A percentile compares a stretch with the other conserved stretches of the same genome.
phyloP scores from a whole-genome alignment of 2,113 vertebrate species.

The Pristiophorus japonicus region DNA sequence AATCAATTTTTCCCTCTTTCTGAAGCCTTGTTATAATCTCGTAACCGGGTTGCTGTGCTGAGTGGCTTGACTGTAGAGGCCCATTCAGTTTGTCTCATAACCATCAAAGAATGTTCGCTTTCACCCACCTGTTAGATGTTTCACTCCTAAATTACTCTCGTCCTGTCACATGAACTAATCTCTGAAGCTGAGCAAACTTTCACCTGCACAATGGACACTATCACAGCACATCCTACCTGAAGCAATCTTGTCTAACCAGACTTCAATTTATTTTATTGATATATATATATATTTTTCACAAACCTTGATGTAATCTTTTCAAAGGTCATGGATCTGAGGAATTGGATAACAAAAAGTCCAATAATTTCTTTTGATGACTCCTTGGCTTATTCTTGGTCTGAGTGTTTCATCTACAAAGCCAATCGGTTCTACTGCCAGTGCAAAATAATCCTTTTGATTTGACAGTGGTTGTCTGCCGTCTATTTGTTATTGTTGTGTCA shows the following conservation, averaged over 20 bases:
- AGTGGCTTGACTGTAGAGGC: neutral
- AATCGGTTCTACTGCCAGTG: neutral
- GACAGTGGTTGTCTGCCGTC: constrained; percentile 1
- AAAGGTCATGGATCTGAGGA: constrained; percentile 35
- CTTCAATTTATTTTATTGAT: constrained; percentile 32
- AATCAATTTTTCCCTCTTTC: constrained; percentile 15
- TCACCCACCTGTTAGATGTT: constrained; percentile 4
- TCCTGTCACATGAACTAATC: constrained; percentile 29
- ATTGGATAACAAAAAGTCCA: constrained; percentile 36
- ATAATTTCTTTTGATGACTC: constrained; percentile 37
- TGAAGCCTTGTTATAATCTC: constrained; percentile 11
- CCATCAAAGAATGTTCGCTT: constrained; percentile 23
- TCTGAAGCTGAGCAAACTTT: constrained; percentile 28
- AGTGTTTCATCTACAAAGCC: constrained; percentile 33
- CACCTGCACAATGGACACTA: constrained; percentile 17
- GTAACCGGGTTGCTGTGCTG: neutral
- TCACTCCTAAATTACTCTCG: constrained; percentile 28
- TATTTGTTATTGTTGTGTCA: constrained; percentile 17
- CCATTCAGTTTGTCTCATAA: constrained; percentile 24
- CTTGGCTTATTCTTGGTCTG: constrained; percentile 12
- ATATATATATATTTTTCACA: constrained; percentile 22
- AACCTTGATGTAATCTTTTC: constrained; percentile 34
- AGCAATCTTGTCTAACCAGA: constrained; percentile 35
- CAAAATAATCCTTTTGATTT: constrained; percentile 38
- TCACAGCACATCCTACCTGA: neutral